Conservation (phyloP, 2,888 invertebrate genomes). For the Morpho helenor region DNA sequence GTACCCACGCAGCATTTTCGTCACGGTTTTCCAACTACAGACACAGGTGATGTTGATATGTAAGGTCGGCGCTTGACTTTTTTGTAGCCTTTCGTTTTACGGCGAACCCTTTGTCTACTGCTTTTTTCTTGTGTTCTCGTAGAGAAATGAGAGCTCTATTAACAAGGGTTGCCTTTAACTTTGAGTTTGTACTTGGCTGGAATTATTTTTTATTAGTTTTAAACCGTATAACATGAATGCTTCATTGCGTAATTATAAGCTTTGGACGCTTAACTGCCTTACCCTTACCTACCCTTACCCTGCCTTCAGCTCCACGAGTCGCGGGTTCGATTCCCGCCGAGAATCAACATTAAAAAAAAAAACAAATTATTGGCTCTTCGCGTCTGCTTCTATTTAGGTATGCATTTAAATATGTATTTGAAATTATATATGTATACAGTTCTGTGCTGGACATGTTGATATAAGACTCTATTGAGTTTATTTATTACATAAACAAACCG, state of each 20-base stretch:
- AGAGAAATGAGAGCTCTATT: conserved; percentile 30
- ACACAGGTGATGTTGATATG: conserved; percentile 34
- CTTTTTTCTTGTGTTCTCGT: conserved; percentile 29
- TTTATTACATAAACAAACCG: too few relatives aligned
- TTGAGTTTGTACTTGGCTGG: conserved; percentile 15
- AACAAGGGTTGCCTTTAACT: conserved; percentile 23
- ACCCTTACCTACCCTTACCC: too few relatives aligned
- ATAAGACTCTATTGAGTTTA: too few relatives aligned
- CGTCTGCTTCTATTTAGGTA: too few relatives aligned
- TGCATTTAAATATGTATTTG: too few relatives aligned
- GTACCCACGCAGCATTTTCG: conserved; percentile 64
- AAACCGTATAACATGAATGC: conserved; percentile 2
- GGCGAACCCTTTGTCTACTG: conserved; percentile 32
- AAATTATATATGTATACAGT: too few relatives aligned
- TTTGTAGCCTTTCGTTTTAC: conserved; percentile 35
- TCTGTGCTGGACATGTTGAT: too few relatives aligned
- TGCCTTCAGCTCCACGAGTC: too few relatives aligned
- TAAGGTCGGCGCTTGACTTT: conserved; percentile 32
- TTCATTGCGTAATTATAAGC: not conserved
- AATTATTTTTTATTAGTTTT: too few relatives aligned
- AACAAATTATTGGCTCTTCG: too few relatives aligned
- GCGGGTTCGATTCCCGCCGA: too few relatives aligned
- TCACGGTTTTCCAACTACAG: conserved; percentile 49
- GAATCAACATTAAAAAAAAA: too few relatives aligned
- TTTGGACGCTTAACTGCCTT: not conserved